These are phyloP conservation scores for Platyura marginata DNA, from an alignment of 1,140 invertebrate species.

Conservation along the genomic window DNA sequence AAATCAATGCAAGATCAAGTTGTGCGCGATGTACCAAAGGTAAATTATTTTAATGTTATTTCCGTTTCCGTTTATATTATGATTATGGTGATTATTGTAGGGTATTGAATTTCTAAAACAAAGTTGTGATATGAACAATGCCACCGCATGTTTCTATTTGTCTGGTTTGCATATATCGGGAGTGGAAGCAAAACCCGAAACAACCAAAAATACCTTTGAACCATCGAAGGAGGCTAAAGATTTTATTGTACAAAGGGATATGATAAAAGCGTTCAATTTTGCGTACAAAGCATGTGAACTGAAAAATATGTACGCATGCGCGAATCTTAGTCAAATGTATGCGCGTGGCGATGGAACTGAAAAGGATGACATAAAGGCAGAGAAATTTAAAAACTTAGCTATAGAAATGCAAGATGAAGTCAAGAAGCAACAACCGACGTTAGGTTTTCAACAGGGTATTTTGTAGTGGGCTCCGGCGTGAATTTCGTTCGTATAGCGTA, in stretches of 20 bases:
- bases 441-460: not conserved
- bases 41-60: constrained; percentile 13
- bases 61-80: not conserved
- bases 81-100: constrained; percentile 10
- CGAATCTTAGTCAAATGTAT: constrained; percentile 74
- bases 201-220: constrained; percentile 5
- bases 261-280: constrained; percentile 53
- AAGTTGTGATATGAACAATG: constrained; percentile 45
- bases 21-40: constrained; percentile 32
- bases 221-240: constrained; percentile 9
- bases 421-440: constrained; percentile 14
- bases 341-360: constrained; percentile 48
- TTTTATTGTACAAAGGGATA: constrained; percentile 44
- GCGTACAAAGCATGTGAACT: constrained; percentile 58
- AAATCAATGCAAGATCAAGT: constrained; percentile 27
- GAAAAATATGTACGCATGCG: constrained; percentile 67
- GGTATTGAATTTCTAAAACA: constrained; percentile 49
- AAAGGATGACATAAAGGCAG: constrained; percentile 47
- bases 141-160: constrained; percentile 61
- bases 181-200: constrained; percentile 25
- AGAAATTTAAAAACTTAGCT: constrained; percentile 50
- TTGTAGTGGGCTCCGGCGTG: not conserved
- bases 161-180: constrained; percentile 60
- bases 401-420: constrained; percentile 46
- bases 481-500: not conserved